Evolutionary conservation across 2,113 vertebrate genomes (phyloP).

Genomic region (Anarrhichthys ocellatus): DNA sequence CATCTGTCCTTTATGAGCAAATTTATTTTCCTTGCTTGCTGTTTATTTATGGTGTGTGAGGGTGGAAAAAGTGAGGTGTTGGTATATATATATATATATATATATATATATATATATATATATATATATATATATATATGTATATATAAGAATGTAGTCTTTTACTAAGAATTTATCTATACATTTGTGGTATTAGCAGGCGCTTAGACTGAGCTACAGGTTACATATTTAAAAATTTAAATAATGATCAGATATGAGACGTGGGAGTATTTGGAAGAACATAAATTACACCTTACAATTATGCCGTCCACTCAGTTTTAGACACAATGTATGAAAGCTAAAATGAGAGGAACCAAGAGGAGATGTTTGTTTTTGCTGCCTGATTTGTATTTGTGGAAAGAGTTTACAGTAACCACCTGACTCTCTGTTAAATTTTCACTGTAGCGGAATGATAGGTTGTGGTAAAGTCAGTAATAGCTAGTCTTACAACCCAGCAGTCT

Average conservation of each 20-base stretch:
- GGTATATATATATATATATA: not conserved
- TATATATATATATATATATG: not conserved
- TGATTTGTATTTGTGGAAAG: constrained; percentile 41
- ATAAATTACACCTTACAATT: not conserved
- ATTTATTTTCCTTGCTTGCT: constrained; percentile 66
- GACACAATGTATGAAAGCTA: not conserved
- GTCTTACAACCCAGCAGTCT: constrained; percentile 38
- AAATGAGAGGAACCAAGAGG: not conserved
- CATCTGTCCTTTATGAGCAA: constrained; percentile 70
- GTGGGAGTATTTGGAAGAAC: not conserved
- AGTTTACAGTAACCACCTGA: constrained; percentile 32
- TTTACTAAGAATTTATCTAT: not conserved
- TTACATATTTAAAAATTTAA: not conserved
- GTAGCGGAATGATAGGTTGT: constrained; percentile 31
- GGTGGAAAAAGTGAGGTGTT: constrained; percentile 40
- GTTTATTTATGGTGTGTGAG: constrained; percentile 58
- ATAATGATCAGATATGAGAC: not conserved
- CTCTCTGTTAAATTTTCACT: constrained; percentile 27
- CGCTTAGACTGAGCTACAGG: not conserved
- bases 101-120: constrained; percentile 9
- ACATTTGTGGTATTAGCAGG: not conserved
- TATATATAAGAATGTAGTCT: not conserved
- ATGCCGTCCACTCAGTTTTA: not conserved
- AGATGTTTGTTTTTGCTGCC: constrained; percentile 10
- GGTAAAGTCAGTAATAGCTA: constrained; percentile 48